Conservation (phyloP, 2,888 invertebrate species). For the Tupiocoris notatus region DNA sequence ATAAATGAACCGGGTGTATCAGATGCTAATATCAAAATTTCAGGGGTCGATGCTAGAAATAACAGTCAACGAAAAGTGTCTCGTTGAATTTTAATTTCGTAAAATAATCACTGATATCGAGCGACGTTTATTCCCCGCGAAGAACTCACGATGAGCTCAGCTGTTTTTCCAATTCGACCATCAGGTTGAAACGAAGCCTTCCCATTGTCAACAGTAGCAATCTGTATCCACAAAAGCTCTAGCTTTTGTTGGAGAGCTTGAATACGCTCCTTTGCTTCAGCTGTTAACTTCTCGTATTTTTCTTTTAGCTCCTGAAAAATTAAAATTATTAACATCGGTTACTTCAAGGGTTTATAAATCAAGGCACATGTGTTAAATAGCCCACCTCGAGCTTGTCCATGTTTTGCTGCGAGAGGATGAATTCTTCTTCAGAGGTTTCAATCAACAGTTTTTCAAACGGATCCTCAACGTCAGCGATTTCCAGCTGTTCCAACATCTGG, state of each 20-base stretch:
- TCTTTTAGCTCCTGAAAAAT: not conserved
- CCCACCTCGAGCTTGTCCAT: conserved; percentile 10
- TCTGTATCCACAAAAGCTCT: not conserved
- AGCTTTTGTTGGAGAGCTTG: not conserved
- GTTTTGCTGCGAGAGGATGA: not conserved
- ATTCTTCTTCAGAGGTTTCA: not conserved
- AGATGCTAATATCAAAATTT: too few relatives aligned
- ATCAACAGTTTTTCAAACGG: not conserved
- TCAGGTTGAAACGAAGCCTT: not conserved
- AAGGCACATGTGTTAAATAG: too few relatives aligned
- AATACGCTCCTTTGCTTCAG: not conserved
- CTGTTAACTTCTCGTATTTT: not conserved
- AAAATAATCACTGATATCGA: not conserved
- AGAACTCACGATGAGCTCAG: not conserved
- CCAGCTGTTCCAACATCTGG: not conserved
- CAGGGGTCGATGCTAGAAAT: too few relatives aligned
- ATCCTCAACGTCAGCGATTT: not conserved
- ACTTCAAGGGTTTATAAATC: too few relatives aligned
- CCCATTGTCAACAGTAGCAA: not conserved
- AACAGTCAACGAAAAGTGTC: too few relatives aligned
- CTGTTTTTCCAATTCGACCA: not conserved
- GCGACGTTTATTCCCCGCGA: too few relatives aligned
- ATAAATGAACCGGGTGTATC: too few relatives aligned
- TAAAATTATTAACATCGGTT: too few relatives aligned
- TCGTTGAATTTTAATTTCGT: too few relatives aligned